These are phyloP conservation scores for Nomada ferruginata DNA, from an alignment of 2,888 invertebrate genomes.

Conservation along the genomic window DNA sequence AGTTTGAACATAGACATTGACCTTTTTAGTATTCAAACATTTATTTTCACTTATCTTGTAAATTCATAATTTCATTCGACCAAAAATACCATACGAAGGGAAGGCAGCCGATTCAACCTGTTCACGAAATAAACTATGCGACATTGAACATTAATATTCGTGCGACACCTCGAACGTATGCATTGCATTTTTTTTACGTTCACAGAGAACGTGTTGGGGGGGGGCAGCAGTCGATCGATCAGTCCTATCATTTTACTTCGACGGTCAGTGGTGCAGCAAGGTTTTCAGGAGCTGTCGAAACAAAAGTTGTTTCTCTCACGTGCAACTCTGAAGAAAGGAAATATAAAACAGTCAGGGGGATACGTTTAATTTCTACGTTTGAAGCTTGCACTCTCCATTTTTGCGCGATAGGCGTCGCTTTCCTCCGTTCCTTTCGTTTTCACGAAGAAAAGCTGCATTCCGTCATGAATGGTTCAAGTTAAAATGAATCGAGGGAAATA, in stretches of 20 bases:
- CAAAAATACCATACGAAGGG: slow-evolving; percentile 1
- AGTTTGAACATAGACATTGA: neutral
- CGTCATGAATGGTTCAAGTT: neutral
- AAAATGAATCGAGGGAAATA: neutral
- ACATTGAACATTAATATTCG: slow-evolving; percentile 45
- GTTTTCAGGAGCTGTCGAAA: too few species aligned
- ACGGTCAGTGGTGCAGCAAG: slow-evolving; percentile 36
- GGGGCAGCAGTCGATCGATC: slow-evolving; percentile 40
- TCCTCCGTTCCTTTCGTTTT: neutral
- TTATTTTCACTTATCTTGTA: neutral
- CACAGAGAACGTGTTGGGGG: slow-evolving; percentile 11
- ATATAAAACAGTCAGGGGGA: neutral
- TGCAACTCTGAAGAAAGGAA: neutral
- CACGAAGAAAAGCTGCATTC: neutral
- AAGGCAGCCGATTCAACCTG: neutral
- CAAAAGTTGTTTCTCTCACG: neutral
- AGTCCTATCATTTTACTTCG: slow-evolving; percentile 42
- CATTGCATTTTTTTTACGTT: slow-evolving; percentile 21
- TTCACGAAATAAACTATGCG: neutral
- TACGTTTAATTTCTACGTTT: neutral
- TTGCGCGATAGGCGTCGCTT: neutral
- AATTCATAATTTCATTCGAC: neutral
- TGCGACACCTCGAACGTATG: slow-evolving; percentile 28
- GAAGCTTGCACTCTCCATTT: slow-evolving; percentile 18
- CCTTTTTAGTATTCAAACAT: neutral